Evolutionary conservation across 2,888 invertebrate genomes (phyloP), one percentile per base, ranked within the genome.

Genomic region (Rhagonycha lutea): DNA sequence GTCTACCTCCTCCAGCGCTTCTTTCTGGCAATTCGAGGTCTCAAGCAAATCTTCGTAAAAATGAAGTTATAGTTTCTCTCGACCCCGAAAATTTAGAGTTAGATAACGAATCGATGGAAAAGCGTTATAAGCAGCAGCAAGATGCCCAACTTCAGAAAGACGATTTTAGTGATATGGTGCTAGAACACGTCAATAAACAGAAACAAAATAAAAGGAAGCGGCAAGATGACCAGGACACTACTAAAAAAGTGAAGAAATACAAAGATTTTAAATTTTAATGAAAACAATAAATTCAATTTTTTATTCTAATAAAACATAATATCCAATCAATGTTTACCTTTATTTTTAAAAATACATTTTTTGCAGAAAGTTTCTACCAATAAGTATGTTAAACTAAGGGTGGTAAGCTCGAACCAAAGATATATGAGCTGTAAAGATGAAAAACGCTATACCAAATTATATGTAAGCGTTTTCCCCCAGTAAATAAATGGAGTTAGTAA

Each of bases 161-260:
- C 89, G 99, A 99, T 90, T 91, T 99, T 63, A 97, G 97, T 24
- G 99, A 99, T 87, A 98, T 99, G 98, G 92, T 99, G 84, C 98
- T 98, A 4, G 99, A 99, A 87, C 99, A 99, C 87, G 97, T 98
- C 62, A 98, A 98, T 14, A 92, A 98, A 81, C 98, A 98, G 87
- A 98, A 97, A 70, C 92, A 96, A 94, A 98, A 94, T 84, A 97
- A 98, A 89, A 90, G 98, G 80, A 98, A 98, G 87, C 92, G 97
- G 78, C 96, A 97, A 82, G 95, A 96, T 86, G 95, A 95, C 80
- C 94, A 96, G 84, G 96, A 97, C 82, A 7, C 4, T 26, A 93
- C 94, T 4, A 97, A 98, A 87, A 93, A 95, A 82, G 94, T 96
- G 12, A 98, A 98, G 90, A 98, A 98, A 89, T 98, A 98, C 90